These are phyloP conservation scores for Camponotus pennsylvanicus DNA, from an alignment of 1,140 invertebrate species.

Conservation along the genomic window DNA sequence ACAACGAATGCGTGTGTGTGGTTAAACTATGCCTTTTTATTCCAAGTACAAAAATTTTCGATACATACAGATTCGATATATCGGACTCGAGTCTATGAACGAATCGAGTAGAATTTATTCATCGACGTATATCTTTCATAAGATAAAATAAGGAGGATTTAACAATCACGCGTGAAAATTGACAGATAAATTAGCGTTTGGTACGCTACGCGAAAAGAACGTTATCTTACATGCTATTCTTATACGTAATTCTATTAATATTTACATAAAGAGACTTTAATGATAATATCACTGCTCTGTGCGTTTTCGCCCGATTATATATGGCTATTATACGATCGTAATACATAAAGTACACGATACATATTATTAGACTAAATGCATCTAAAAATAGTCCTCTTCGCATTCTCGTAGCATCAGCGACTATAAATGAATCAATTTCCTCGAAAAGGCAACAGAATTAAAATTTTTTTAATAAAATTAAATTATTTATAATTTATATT, in stretches of 20 bases:
- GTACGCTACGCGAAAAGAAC: constrained; percentile 36
- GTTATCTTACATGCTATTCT: constrained; percentile 60
- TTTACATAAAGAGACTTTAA: constrained; percentile 70
- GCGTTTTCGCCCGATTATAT: constrained; percentile 61
- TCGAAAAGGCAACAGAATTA: not conserved
- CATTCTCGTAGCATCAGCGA: not conserved
- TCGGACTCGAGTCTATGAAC: not conserved
- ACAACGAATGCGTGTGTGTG: constrained; percentile 10
- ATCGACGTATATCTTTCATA: not conserved
- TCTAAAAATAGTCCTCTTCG: constrained; percentile 9
- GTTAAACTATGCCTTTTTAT: constrained; percentile 69
- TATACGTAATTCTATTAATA: constrained; percentile 65
- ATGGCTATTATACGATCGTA: constrained; percentile 56
- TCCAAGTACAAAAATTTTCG: constrained; percentile 61
- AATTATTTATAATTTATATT: too few species aligned
- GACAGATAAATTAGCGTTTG: constrained; percentile 53
- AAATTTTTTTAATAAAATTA: not conserved
- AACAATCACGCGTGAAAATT: constrained; percentile 24
- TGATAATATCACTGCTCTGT: constrained; percentile 72
- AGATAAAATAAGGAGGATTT: constrained; percentile 3
- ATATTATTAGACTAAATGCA: constrained; percentile 18
- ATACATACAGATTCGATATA: constrained; percentile 10
- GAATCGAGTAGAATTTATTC: constrained; percentile 8
- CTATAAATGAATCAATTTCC: not conserved
- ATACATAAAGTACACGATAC: constrained; percentile 28